Evolutionary conservation across 1,140 invertebrate genomes (phyloP).

Genomic region (Atopsyche davidsoni): DNA sequence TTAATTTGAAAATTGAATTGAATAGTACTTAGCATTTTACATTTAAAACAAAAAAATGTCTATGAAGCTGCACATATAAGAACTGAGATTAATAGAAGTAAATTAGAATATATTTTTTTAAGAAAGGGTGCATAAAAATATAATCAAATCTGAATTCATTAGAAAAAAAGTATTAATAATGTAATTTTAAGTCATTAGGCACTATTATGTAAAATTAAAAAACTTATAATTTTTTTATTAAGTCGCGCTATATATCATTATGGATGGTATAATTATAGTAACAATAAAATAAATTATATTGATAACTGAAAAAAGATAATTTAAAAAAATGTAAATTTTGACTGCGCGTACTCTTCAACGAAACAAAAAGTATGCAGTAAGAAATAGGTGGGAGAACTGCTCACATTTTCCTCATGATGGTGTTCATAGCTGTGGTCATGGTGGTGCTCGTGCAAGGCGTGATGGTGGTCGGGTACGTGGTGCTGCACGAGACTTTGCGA

Average conservation of each 20-base stretch:
- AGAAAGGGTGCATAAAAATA: not conserved
- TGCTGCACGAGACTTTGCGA: conserved; percentile 46
- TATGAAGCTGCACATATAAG: not conserved
- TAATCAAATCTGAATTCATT: conserved; percentile 6
- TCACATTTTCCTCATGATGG: conserved; percentile 10
- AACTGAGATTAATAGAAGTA: too few species aligned
- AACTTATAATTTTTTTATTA: conserved; percentile 2
- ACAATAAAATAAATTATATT: not conserved
- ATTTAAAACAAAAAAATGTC: too few species aligned
- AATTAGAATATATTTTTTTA: too few species aligned
- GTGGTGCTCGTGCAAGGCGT: conserved; percentile 10
- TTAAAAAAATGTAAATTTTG: too few species aligned
- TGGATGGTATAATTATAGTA: not conserved
- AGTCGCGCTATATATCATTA: conserved; percentile 4
- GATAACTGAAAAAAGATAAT: too few species aligned
- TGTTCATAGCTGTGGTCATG: conserved; percentile 9
- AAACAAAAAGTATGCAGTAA: too few species aligned
- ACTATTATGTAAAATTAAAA: not conserved
- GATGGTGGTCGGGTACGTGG: conserved; percentile 39
- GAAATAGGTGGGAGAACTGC: too few species aligned
- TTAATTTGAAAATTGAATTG: too few species aligned
- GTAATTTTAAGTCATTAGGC: not conserved
- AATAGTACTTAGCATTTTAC: too few species aligned
- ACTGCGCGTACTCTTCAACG: too few species aligned
- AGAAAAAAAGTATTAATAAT: not conserved